phyloP scores from a whole-genome alignment of 2,888 invertebrate species.

The Peribatodes rhomboidaria region DNA sequence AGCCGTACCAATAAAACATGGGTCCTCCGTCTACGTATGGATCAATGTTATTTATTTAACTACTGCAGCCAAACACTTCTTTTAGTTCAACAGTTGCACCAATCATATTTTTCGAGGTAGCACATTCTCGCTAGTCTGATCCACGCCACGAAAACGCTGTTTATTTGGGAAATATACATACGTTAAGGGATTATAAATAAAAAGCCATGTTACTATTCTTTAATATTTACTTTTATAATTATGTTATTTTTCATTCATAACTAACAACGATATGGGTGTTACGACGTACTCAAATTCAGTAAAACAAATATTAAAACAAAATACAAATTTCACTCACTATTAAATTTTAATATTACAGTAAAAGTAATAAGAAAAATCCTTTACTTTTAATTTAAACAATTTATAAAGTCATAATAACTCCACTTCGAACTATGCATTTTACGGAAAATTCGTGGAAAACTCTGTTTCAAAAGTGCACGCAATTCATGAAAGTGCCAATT shows the following conservation, averaged over 20 bases:
- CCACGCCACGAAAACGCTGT: too few species aligned
- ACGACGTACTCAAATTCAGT: constrained; percentile 86
- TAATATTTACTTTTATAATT: constrained; percentile 87
- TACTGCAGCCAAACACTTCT: too few species aligned
- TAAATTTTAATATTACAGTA: constrained; percentile 85
- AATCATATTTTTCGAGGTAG: too few species aligned
- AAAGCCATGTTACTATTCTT: constrained; percentile 84
- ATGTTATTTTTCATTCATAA: constrained; percentile 87
- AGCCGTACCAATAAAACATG: too few species aligned
- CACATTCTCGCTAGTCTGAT: too few species aligned
- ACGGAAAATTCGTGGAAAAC: constrained; percentile 62
- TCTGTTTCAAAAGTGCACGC: constrained; percentile 82
- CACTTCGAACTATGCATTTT: constrained; percentile 77
- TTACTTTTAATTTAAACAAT: constrained; percentile 78
- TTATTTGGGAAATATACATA: not conserved
- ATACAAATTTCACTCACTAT: constrained; percentile 86
- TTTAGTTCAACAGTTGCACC: too few species aligned
- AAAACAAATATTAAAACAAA: constrained; percentile 85
- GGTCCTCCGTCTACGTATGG: too few species aligned
- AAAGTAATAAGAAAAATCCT: constrained; percentile 82
- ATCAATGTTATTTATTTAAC: too few species aligned
- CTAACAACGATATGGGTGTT: constrained; percentile 87
- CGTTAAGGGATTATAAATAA: constrained; percentile 63
- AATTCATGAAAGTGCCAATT: constrained; percentile 84
- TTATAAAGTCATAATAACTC: constrained; percentile 82